Base-by-base conservation (phyloP, 2,888 invertebrate genomes). In the Teinopalpus imperialis region DNA sequence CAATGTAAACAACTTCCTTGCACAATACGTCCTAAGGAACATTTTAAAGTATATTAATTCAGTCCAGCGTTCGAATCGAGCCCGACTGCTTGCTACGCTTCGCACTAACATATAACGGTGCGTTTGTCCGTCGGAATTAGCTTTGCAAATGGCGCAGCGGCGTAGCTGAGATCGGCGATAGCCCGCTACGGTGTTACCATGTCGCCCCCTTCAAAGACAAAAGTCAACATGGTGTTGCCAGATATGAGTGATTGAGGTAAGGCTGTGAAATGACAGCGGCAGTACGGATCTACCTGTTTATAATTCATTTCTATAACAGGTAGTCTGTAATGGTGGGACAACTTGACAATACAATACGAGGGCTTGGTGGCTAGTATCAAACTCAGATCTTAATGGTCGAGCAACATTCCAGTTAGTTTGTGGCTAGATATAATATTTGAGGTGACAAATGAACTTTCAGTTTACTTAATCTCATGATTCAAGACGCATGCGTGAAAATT, bases 241-340 rank as follows among this genome's bases (percentile, higher is more conserved):
- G 26, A 12, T 42, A 42, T 42, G 42, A 42, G 10, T 42, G 42
- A 42, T 42, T n/a, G 42, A 20, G 26, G 26, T 20, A 13, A 18
- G 16, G 12, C 20, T 12, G 12, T n/a, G 20, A 5, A 29, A 12
- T 12, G 20, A 3, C 18, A 12, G 20, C 2, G 34, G 10, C 32
- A 27, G 29, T 10, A 32, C 18, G n/a, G 10, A 42, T 29, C n/a
- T 12, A 29, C 26, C 9, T 40, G 37, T 6, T 27, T 29, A 39
- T 29, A 39, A 29, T 27, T 34, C 34, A 34, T 4, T n/a, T 34
- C 34, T 34, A 34, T 34, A 21, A 12, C 21, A 10, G 34, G 34
- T 21, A 12, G n/a, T 9, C 12, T 27, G 21, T 21, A 9, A 24
- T 24, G 9, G 24, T 24, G 10, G n/a, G n/a, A n/a, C 9, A 21